Evolutionary conservation across 35 echinoderm and acorn worm genomes (phyloP), one percentile per base, ranked within the genome.

Genomic region (Ophiothrix spiculata): DNA sequence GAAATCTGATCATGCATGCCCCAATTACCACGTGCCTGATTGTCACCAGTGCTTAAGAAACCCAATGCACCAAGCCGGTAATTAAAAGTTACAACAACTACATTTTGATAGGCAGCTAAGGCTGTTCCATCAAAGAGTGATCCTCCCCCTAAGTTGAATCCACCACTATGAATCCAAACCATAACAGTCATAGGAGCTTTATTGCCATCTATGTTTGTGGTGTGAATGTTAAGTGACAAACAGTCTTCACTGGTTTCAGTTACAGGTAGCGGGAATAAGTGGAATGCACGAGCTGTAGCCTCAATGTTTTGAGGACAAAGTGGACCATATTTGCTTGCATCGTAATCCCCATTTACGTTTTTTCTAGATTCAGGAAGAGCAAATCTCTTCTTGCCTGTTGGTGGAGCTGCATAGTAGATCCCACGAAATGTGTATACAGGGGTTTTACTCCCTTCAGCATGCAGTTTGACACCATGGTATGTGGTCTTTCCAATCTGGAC

Each of bases 351-450:
- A 36, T 75, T 37, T 35, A 84, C 80, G 31, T 86, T 46, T 32
- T 69, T 84, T 1, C 85, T 84, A n/a, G 80, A 80, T 69, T 2
- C 29, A 31, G 94, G 94, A 40, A 88, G 87, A 0, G 87, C 79
- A 81, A 99, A 99, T 56, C 96, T 75, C 32, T 73, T 87, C 33
- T 81, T 81, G 14, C 96, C 96, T 19, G 87, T 88, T 13, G 96
- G 96, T 33, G 96, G 87, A 29, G 89, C 89, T 16, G 96, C 96
- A 81, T 94, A 99, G 76, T 93, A 91, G 37, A 99, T 91, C 0
- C 88, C 89, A 42, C 89, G 89, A 87, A 99, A 99, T 36, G 88
- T 56, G 78, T 86, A 93, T 25, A 97, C 91, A 8, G 87, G 94
- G 46, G 40, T 84, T 42, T 37, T 60, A 40, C 37, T 85, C 0